Evolutionary conservation across 2,888 invertebrate species (phyloP).

Genomic region (Trissolcus brochymenae): DNA sequence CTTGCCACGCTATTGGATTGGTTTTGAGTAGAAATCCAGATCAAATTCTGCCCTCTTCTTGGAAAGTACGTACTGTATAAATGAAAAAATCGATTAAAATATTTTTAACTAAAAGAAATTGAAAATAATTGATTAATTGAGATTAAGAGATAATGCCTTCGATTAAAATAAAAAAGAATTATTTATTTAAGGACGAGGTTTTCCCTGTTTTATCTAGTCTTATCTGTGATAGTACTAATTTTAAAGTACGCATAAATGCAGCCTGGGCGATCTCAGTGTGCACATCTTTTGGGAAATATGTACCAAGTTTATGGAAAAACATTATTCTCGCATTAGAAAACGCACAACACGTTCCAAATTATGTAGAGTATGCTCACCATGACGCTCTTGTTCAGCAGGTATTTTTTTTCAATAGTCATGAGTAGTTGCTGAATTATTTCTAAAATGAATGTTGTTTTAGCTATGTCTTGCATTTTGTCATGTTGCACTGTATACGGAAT

Average conservation of each 20-base stretch:
- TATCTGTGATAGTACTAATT: conserved; percentile 86
- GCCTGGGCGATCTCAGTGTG: conserved; percentile 85
- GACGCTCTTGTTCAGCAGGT: conserved; percentile 92
- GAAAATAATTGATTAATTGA: conserved; percentile 7
- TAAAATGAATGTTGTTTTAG: conserved; percentile 71
- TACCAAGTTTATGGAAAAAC: conserved; percentile 82
- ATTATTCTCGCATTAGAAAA: conserved; percentile 86
- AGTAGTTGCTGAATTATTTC: background rate
- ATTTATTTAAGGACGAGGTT: conserved; percentile 79
- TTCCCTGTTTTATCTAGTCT: conserved; percentile 82
- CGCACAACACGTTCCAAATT: conserved; percentile 87
- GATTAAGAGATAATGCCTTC: no score
- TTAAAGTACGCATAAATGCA: conserved; percentile 94
- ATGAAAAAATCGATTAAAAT: conserved; percentile 46
- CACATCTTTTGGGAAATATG: conserved; percentile 81
- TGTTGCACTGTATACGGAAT: conserved; percentile 77
- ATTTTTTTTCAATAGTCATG: background rate
- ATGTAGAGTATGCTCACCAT: conserved; percentile 89
- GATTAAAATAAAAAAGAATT: no score
- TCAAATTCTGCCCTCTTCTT: conserved; percentile 70
- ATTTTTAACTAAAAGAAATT: conserved; percentile 15
- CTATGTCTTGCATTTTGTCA: conserved; percentile 86
- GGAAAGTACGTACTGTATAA: conserved; percentile 74
- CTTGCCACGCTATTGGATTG: conserved; percentile 91
- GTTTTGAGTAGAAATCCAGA: conserved; percentile 80